Conservation (phyloP, 2,113 vertebrate genomes). For the Cyprinodon brontotheroides region DNA sequence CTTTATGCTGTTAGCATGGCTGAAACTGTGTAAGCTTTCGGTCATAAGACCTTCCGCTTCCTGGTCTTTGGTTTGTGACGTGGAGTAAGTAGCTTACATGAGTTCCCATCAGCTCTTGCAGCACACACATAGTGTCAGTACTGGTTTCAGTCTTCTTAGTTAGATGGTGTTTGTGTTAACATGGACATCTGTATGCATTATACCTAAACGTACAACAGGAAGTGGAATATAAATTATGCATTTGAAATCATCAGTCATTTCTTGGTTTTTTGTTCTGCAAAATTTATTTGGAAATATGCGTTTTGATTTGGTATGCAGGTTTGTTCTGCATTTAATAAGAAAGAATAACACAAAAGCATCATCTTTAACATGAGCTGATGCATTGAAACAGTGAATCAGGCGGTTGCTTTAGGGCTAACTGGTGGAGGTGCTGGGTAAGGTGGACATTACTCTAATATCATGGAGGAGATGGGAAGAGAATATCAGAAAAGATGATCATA, state of each 20-base stretch:
- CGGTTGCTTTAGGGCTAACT: constrained; percentile 15
- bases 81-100: constrained; percentile 73
- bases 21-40: constrained; percentile 19
- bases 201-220: constrained; percentile 7
- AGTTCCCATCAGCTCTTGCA: constrained; percentile 55
- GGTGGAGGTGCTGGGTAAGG: constrained; percentile 14
- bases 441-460: background rate
- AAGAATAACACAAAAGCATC: background rate
- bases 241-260: background rate
- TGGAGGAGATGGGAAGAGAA: too few species aligned
- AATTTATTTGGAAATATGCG: background rate
- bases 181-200: constrained; percentile 44
- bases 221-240: constrained; percentile 35
- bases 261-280: background rate
- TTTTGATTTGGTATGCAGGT: background rate
- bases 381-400: constrained; percentile 40
- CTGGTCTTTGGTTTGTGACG: constrained; percentile 61
- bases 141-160: constrained; percentile 62
- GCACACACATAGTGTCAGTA: constrained; percentile 45
- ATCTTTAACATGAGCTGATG: constrained; percentile 24
- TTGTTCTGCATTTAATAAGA: background rate
- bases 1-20: constrained; percentile 17
- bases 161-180: constrained; percentile 44
- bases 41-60: constrained; percentile 51
- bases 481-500: background rate